phyloP scores from a whole-genome alignment of 1,140 invertebrate species.

The Drosophila obscura region DNA sequence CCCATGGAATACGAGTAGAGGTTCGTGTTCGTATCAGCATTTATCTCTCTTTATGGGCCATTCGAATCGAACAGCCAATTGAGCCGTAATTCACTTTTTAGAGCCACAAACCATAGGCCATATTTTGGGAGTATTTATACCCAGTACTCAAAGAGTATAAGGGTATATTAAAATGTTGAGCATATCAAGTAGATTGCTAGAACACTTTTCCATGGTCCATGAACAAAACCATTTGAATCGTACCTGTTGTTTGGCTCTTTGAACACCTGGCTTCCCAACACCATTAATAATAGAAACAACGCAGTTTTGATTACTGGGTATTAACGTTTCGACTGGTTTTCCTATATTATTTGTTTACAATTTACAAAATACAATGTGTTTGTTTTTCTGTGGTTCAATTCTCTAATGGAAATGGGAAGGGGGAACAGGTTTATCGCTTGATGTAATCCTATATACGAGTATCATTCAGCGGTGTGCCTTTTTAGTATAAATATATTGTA shows the following conservation, averaged over 20 bases:
- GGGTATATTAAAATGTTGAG: neutral
- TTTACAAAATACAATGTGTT: neutral
- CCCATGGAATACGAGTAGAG: no score
- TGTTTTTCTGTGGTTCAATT: neutral
- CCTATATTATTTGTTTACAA: slow-evolving; percentile 19
- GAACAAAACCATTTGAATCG: no score
- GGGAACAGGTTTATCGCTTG: slow-evolving; percentile 15
- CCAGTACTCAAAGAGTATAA: no score
- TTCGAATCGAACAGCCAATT: slow-evolving; percentile 49
- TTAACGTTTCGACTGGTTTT: neutral
- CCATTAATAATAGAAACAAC: no score
- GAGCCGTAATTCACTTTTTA: slow-evolving; percentile 48
- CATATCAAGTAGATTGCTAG: no score
- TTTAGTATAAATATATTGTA: no score
- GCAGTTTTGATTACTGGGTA: no score
- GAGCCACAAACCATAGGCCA: slow-evolving; percentile 1
- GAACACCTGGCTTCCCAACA: no score
- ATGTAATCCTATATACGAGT: slow-evolving; percentile 19
- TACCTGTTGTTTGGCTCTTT: no score
- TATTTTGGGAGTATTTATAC: neutral
- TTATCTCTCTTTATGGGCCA: slow-evolving; percentile 50
- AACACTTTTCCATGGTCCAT: no score
- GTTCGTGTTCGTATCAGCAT: slow-evolving; percentile 41
- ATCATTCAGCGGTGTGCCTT: neutral
- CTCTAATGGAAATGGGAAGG: neutral